phyloP scores from a whole-genome alignment of 2,888 invertebrate genomes.

The Trisateles emortualis region DNA sequence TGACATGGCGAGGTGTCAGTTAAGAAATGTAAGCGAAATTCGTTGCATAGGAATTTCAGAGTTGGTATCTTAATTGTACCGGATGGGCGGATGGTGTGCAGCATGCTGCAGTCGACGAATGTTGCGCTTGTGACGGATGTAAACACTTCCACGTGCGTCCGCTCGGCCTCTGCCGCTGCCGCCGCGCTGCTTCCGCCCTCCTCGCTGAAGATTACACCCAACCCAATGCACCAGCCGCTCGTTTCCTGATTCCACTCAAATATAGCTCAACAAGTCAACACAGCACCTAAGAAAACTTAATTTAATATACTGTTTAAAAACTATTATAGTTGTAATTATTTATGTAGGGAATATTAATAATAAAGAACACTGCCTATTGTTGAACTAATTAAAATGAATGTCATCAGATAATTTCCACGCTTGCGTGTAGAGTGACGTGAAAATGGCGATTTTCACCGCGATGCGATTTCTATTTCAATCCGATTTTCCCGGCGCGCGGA shows the following conservation, averaged over 20 bases:
- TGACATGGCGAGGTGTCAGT: background rate
- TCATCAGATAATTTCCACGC: conserved; percentile 63
- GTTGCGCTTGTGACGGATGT: conserved; percentile 67
- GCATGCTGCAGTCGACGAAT: conserved; percentile 52
- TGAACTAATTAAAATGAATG: conserved; percentile 33
- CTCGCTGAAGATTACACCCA: conserved; percentile 56
- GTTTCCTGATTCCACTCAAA: conserved; percentile 44
- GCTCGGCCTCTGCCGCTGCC: conserved; percentile 33
- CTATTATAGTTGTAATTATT: background rate
- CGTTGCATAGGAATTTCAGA: conserved; percentile 38
- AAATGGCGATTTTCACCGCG: conserved; percentile 81
- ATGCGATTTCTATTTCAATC: conserved; percentile 86
- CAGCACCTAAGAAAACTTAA: conserved; percentile 15
- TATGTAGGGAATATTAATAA: background rate
- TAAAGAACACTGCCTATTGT: background rate
- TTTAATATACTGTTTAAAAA: no score
- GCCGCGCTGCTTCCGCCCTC: conserved; percentile 45
- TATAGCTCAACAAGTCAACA: conserved; percentile 29
- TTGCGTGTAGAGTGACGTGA: conserved; percentile 74
- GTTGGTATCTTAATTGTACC: conserved; percentile 46
- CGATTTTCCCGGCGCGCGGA: conserved; percentile 84
- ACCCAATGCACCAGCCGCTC: conserved; percentile 40
- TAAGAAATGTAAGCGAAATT: conserved; percentile 7
- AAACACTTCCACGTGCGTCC: conserved; percentile 81
- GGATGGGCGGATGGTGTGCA: conserved; percentile 61